Conservation (phyloP, 64 coral and sea anemone genomes). For the Montipora efflorescens region DNA sequence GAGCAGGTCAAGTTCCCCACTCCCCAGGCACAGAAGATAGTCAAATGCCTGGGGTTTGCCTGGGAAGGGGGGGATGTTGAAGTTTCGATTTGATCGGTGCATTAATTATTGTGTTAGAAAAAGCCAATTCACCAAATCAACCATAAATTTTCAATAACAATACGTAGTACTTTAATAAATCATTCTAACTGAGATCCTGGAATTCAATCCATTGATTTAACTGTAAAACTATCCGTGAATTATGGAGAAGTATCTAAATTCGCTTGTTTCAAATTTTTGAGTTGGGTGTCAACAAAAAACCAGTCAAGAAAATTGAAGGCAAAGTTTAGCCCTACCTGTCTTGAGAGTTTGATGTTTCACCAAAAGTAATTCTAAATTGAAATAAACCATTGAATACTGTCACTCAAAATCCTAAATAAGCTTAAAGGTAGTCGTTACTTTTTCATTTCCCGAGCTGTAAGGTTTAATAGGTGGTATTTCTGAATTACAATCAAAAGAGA, state of each 20-base stretch:
- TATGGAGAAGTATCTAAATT: not conserved
- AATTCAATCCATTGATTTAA: too few species aligned
- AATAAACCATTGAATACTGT: slow-evolving; percentile 54
- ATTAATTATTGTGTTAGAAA: too few species aligned
- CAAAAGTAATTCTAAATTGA: slow-evolving; percentile 58
- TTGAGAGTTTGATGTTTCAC: slow-evolving; percentile 46
- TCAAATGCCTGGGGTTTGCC: too few species aligned
- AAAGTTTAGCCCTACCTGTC: slow-evolving; percentile 39
- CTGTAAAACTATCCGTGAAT: not conserved
- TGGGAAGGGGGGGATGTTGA: too few species aligned
- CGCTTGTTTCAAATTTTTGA: not conserved
- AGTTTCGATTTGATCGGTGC: too few species aligned
- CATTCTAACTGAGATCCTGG: too few species aligned
- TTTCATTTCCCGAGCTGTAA: not conserved
- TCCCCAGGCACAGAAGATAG: too few species aligned
- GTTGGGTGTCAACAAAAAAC: not conserved
- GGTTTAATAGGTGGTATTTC: not conserved
- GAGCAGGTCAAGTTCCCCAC: too few species aligned
- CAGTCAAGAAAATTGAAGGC: not conserved
- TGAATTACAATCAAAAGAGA: not conserved
- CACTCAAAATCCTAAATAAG: slow-evolving; percentile 2
- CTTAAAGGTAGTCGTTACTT: not conserved
- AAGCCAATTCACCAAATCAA: too few species aligned
- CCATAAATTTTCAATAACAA: too few species aligned
- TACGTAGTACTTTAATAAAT: too few species aligned